These are phyloP conservation scores for Zaprionus lineosus DNA, from an alignment of 2,888 invertebrate genomes.

Conservation along the genomic window DNA sequence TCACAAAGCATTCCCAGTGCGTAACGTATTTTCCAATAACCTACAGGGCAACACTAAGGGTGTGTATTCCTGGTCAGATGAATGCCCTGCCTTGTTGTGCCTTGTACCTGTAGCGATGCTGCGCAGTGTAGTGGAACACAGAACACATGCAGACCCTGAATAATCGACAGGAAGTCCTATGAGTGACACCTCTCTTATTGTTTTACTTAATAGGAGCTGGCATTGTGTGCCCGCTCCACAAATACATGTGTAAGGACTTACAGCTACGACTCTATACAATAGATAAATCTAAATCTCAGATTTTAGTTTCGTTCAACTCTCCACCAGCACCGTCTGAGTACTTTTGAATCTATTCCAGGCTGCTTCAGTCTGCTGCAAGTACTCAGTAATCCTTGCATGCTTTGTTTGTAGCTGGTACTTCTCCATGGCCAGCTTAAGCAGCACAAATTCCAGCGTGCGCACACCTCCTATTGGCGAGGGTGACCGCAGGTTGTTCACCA, in stretches of 20 bases:
- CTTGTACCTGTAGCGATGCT: constrained; percentile 53
- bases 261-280: not conserved
- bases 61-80: constrained; percentile 58
- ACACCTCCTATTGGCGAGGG: constrained; percentile 36
- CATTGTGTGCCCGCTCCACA: constrained; percentile 18
- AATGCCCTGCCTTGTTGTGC: constrained; percentile 6
- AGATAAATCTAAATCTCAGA: constrained; percentile 8
- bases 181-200: constrained; percentile 42
- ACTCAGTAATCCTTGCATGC: constrained; percentile 47
- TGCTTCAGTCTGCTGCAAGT: constrained; percentile 48
- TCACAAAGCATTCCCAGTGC: constrained; percentile 33
- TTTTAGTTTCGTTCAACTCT: constrained; percentile 27
- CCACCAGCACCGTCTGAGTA: constrained; percentile 53
- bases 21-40: constrained; percentile 52
- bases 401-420: constrained; percentile 53
- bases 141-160: constrained; percentile 9
- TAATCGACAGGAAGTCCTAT: constrained; percentile 61
- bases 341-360: constrained; percentile 58
- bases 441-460: constrained; percentile 60
- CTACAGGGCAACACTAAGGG: constrained; percentile 11
- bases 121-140: constrained; percentile 47
- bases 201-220: constrained; percentile 22
- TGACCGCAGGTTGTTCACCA: constrained; percentile 55
- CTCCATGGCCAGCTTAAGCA: constrained; percentile 64
- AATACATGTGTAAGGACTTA: constrained; percentile 1